Evolutionary conservation across 1,140 invertebrate genomes (phyloP), one percentile per base, ranked within the genome.

Genomic region (Neoseiulus cucumeris): DNA sequence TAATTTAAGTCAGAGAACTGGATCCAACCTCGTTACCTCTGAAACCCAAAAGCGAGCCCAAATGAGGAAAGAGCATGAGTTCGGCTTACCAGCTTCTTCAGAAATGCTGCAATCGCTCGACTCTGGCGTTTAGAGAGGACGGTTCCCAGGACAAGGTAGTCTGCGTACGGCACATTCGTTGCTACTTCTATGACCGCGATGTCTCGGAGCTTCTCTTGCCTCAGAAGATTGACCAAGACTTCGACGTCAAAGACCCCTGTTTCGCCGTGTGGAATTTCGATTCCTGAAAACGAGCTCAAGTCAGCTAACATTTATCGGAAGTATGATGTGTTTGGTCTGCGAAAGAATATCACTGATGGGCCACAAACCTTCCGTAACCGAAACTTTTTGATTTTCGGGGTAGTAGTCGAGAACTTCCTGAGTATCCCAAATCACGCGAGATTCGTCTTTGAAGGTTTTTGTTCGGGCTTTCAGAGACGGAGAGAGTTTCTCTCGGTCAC

Each of bases 241-340:
- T 90, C 85, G 41, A 94, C 80, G 71, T 92, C 89, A 75, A 84
- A 91, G 0, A 91, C 88, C 22, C 88, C 88, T 68, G 72, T 80
- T 66, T 80, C 71, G 1, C 89, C 89, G 72, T 84, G 88, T 91
- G 70, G 25, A 78, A 80, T 17, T 7, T 18, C 22, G 2, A 59
- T 25, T 59, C 51, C 51, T 59, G 22, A 5, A 59, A 20, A 47
- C 20, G 18, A 14, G 28, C 18, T 44, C n/a, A n/a, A 44, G 42
- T 44, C 42, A 44, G 12, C 12, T 12, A 44, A 44, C 42, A n/a
- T 44, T 44, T 44, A n/a, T 12, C 12, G 12, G n/a, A n/a, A 12
- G 42, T 44, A 12, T 44, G 12, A 44, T 44, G 42, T 44, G 12
- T 44, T 44, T 44, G 42, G 42, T 12, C 42, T 44, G 12, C n/a